These are phyloP conservation scores for Phoxinus dragarum DNA, from an alignment of 2,797 vertebrate genomes.

Conservation along the genomic window DNA sequence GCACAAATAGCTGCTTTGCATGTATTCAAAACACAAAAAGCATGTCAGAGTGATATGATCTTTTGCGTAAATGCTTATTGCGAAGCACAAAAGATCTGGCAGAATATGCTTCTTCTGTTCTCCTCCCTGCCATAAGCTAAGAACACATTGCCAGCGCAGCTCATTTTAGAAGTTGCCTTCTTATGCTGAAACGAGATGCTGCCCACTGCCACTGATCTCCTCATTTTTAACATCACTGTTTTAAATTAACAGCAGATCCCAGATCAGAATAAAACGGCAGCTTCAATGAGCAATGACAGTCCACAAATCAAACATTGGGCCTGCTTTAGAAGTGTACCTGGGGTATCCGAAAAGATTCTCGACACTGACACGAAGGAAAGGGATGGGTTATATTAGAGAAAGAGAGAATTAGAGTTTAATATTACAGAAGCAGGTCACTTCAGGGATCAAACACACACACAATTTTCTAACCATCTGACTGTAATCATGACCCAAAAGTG, in stretches of 20 bases:
- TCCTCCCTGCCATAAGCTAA: conserved; percentile 1
- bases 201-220: background rate
- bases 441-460: background rate
- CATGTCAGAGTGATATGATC: background rate
- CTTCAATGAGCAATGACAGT: conserved; percentile 2
- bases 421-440: conserved; percentile 21
- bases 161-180: conserved; percentile 21
- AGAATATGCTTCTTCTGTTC: background rate
- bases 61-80: background rate
- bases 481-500: background rate
- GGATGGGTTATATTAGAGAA: conserved; percentile 34
- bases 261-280: conserved; percentile 21
- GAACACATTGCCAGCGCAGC: background rate
- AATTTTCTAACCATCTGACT: background rate
- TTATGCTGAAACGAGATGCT: conserved; percentile 5
- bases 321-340: conserved; percentile 70
- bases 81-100: conserved; percentile 10
- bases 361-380: conserved; percentile 79
- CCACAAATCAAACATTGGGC: conserved; percentile 77
- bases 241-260: background rate
- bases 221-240: background rate
- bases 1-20: background rate
- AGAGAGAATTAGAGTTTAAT: conserved; percentile 31
- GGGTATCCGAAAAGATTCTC: conserved; percentile 85
- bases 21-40: background rate